A percentile compares a stretch with the other conserved stretches of the same genome.
These are phyloP conservation scores for Capreolus pygargus DNA, from an alignment of 2,113 vertebrate species.

Conservation along the genomic window DNA sequence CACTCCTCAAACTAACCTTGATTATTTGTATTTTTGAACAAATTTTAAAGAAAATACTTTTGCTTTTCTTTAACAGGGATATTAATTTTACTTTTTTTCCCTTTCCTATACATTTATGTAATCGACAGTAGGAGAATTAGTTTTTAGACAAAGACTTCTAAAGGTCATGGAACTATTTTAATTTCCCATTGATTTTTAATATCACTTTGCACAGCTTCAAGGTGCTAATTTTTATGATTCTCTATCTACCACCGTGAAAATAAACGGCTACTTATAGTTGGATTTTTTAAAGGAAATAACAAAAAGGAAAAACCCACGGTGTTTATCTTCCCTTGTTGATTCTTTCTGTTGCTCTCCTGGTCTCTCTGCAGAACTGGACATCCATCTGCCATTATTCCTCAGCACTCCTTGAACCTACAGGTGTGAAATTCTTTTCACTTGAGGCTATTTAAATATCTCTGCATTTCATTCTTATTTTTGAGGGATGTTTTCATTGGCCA, in stretches of 20 bases:
- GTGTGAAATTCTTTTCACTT: neutral
- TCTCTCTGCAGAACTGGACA: neutral
- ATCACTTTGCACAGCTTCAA: neutral
- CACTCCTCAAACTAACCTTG: neutral
- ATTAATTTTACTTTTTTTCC: neutral
- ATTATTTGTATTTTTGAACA: conserved; percentile 9
- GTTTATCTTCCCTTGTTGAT: neutral
- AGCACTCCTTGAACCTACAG: neutral
- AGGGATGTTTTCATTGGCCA: neutral
- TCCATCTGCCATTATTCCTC: neutral
- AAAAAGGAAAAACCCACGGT: neutral
- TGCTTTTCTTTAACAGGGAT: neutral
- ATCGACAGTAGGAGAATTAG: neutral
- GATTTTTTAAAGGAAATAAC: neutral
- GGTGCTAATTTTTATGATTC: neutral
- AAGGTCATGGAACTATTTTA: neutral
- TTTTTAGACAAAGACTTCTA: neutral
- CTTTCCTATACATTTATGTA: neutral
- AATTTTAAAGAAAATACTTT: neutral
- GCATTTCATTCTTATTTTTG: neutral
- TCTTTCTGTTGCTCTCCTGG: neutral
- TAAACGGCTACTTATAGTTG: neutral
- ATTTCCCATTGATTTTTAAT: neutral
- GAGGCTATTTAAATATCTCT: neutral
- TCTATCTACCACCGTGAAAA: neutral